These are phyloP conservation scores for Podarcis raffonei DNA, from an alignment of 2,113 vertebrate genomes.

Conservation along the genomic window DNA sequence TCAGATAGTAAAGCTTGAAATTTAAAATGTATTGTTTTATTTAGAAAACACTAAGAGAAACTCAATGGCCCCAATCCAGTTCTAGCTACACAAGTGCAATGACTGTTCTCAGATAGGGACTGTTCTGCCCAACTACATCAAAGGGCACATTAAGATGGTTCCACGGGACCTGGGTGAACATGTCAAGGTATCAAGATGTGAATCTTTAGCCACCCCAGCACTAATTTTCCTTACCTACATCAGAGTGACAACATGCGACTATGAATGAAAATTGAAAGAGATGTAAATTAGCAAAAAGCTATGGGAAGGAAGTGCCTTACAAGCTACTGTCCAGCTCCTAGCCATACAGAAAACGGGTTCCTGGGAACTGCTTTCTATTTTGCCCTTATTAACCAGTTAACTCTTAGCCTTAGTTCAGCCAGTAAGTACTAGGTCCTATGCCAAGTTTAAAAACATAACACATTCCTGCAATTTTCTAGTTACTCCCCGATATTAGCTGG, in stretches of 20 bases:
- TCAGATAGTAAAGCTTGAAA: slow-evolving; percentile 22
- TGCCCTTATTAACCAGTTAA: not conserved
- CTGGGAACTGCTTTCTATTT: not conserved
- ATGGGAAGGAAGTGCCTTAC: not conserved
- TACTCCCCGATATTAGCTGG: not conserved
- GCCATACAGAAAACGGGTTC: not conserved
- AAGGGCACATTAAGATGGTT: not conserved
- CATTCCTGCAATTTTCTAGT: not conserved
- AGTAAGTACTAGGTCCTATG: not conserved
- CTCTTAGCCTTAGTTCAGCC: too few relatives aligned
- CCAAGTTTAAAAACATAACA: not conserved
- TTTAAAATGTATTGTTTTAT: not conserved
- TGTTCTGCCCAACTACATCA: not conserved
- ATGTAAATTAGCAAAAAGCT: not conserved
- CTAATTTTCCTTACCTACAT: not conserved
- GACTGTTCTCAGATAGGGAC: too few relatives aligned
- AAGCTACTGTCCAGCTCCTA: not conserved
- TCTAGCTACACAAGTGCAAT: not conserved
- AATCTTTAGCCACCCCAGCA: not conserved
- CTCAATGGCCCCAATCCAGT: not conserved
- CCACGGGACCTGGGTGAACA: not conserved
- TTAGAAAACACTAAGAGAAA: not conserved
- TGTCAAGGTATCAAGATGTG: not conserved
- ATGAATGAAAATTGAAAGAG: not conserved
- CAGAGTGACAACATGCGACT: not conserved